These are phyloP conservation scores for Tyria jacobaeae DNA, from an alignment of 2,888 invertebrate genomes.

Conservation along the genomic window DNA sequence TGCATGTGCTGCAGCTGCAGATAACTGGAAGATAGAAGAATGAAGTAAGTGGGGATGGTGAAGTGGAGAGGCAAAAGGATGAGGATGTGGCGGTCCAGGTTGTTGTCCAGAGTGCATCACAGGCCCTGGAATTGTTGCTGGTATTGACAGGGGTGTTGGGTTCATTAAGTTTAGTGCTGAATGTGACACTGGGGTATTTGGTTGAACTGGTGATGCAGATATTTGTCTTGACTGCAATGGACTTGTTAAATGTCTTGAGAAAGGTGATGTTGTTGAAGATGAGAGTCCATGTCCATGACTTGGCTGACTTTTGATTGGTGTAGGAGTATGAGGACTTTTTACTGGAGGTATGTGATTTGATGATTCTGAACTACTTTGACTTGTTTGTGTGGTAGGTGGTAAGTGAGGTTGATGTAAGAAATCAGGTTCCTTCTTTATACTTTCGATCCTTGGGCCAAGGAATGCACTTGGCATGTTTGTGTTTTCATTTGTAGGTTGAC, in stretches of 20 bases:
- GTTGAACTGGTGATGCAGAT: slow-evolving; percentile 82
- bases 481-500: slow-evolving; percentile 81
- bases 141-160: slow-evolving; percentile 87
- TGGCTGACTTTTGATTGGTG: slow-evolving; percentile 83
- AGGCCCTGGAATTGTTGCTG: slow-evolving; percentile 89
- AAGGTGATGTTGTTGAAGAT: slow-evolving; percentile 82
- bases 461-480: slow-evolving; percentile 84
- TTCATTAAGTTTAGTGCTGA: slow-evolving; percentile 89
- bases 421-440: slow-evolving; percentile 92
- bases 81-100: slow-evolving; percentile 89
- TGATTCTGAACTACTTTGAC: slow-evolving; percentile 78
- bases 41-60: slow-evolving; percentile 91
- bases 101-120: slow-evolving; percentile 92
- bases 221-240: slow-evolving; percentile 82
- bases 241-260: slow-evolving; percentile 80
- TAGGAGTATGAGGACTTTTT: slow-evolving; percentile 84
- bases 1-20: slow-evolving; percentile 88
- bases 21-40: slow-evolving; percentile 86
- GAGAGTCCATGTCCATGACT: slow-evolving; percentile 77
- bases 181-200: slow-evolving; percentile 83
- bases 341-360: slow-evolving; percentile 85
- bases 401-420: slow-evolving; percentile 82
- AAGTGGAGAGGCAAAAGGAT: slow-evolving; percentile 89
- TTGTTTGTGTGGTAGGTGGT: slow-evolving; percentile 80
- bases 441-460: slow-evolving; percentile 89